Conservation (phyloP, 1,140 invertebrate species). For the Drosophila melanogaster region DNA sequence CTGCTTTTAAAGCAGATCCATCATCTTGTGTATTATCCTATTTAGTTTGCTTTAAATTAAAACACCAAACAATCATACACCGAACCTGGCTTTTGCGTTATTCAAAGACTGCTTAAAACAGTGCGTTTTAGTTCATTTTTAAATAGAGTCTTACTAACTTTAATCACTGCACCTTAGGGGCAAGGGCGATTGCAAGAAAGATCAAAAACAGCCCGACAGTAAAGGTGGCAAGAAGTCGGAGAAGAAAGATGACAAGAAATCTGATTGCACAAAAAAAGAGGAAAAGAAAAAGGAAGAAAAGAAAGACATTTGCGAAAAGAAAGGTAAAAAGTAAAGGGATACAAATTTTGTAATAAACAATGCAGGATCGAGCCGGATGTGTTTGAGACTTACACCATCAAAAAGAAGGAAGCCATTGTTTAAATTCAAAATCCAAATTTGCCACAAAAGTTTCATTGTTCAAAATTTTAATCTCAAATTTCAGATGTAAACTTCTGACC, state of each 20-base stretch:
- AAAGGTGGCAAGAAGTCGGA: neutral
- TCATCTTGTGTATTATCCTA: conserved; percentile 72
- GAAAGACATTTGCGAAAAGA: conserved; percentile 2
- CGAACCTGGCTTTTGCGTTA: conserved; percentile 9
- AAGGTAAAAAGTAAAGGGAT: conserved; percentile 8
- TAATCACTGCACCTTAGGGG: conserved; percentile 18
- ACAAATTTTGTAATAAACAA: neutral
- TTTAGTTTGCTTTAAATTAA: conserved; percentile 71
- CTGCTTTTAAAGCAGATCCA: conserved; percentile 58
- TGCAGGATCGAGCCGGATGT: neutral
- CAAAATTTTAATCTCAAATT: conserved; percentile 10
- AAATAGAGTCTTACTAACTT: neutral
- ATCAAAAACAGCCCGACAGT: neutral
- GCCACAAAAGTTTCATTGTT: neutral
- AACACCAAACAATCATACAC: conserved; percentile 39
- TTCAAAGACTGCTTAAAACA: neutral
- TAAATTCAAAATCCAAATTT: conserved; percentile 7
- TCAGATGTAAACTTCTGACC: neutral
- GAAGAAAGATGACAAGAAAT: conserved; percentile 2
- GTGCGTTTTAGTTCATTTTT: conserved; percentile 2
- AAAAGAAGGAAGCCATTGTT: conserved; percentile 13
- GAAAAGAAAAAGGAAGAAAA: conserved; percentile 12
- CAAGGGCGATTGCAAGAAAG: conserved; percentile 1
- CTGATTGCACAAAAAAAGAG: conserved; percentile 7
- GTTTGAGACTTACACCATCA: neutral